Base-by-base conservation (phyloP, 2,888 invertebrate species). In the Macropis europaea region DNA sequence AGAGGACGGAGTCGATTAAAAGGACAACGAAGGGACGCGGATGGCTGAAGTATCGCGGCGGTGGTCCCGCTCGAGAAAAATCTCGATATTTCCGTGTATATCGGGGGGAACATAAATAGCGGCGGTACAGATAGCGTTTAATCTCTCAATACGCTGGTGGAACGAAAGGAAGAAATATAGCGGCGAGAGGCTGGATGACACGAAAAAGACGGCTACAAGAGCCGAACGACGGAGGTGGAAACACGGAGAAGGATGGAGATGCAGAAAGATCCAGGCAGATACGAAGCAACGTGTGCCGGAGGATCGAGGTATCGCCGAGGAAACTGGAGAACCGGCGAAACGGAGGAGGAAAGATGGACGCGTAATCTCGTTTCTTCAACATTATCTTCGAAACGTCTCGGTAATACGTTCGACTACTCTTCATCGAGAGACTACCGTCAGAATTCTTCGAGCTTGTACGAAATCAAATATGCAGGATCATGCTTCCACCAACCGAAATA, bases 111-210 rank as follows among this genome's bases (percentile, higher is more conserved):
- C 71, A 52, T 50, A 61, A 60, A 69, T 61, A 56, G 40, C 50
- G 30, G 0, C 22, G 26, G 43, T 30, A 68, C 59, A 47, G 48
- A 60, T 30, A 60, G 13, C 56, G 43, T 56, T 68, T 67, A 67
- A 68, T 68, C 68, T 56, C 56, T 68, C 67, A 34, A 56, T 72
- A 56, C 15, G 36, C 24, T 43, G 28, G 36, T 2, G 50, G 22
- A 52, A 32, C 53, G 34, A 45, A 42, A 34, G 11, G 45, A 52
- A 75, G 56, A 76, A 53, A 70, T 76, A 69, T 17, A 13, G 45
- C 68, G 59, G 47, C 53, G 68, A 28, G 43, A 17, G 64, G 24
- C 45, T 19, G 64, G 57, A 72, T 48, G 67, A 52, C 40, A 53
- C 50, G 50, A 57, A 60, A 43, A 62, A 22, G 53, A 64, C 30